Conservation (phyloP, 2,888 invertebrate genomes). For the Eilema sororculum region DNA sequence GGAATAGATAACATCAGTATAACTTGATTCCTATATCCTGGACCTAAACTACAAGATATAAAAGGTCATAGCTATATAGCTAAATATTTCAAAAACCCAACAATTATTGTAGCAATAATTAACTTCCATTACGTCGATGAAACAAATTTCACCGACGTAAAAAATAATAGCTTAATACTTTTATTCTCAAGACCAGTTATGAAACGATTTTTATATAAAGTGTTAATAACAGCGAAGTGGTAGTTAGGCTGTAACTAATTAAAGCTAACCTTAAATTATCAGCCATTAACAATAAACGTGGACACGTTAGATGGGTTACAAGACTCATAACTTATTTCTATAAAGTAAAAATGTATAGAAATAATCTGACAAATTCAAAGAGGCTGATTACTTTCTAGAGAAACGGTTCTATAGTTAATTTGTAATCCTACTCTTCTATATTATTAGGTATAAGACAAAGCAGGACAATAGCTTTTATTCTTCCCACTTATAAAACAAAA, state of each 20-base stretch:
- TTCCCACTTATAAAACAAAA: too few relatives aligned
- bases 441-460: too few relatives aligned
- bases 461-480: too few relatives aligned
- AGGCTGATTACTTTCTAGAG: neutral
- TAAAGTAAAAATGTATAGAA: constrained; percentile 4
- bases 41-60: too few relatives aligned
- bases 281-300: constrained; percentile 68
- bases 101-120: constrained; percentile 44
- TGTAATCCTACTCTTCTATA: too few relatives aligned
- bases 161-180: constrained; percentile 39
- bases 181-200: constrained; percentile 46
- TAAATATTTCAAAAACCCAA: neutral
- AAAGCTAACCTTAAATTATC: constrained; percentile 67
- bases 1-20: too few relatives aligned
- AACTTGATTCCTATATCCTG: too few relatives aligned
- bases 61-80: neutral
- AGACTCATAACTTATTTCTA: constrained; percentile 20
- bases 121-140: constrained; percentile 39
- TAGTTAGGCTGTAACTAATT: constrained; percentile 69
- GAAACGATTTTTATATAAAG: constrained; percentile 63
- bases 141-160: constrained; percentile 45
- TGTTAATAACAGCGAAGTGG: constrained; percentile 65
- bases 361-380: neutral
- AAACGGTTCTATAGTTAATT: neutral
- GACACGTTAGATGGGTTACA: constrained; percentile 41